phyloP scores from a whole-genome alignment of 2,113 vertebrate species.

The Thryonomys swinderianus region DNA sequence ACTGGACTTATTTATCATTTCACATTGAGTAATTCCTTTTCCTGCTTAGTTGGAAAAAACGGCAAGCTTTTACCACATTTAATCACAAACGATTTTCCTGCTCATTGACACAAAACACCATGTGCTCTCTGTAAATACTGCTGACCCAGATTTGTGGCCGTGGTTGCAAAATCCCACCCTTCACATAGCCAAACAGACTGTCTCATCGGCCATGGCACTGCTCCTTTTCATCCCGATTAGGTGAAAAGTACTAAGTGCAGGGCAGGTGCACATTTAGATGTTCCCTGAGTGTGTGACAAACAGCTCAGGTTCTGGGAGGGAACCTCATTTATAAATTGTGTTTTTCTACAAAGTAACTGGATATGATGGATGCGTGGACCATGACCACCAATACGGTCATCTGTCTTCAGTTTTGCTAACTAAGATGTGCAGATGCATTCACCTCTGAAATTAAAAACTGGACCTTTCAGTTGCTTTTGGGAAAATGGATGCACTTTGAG shows the following conservation, averaged over 20 bases:
- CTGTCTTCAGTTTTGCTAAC: conserved; percentile 31
- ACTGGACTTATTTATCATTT: conserved; percentile 64
- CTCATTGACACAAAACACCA: conserved; percentile 74
- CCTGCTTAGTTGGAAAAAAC: conserved; percentile 61
- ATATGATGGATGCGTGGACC: background rate
- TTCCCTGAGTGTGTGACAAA: background rate
- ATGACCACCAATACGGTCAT: background rate
- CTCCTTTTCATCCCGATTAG: conserved; percentile 31
- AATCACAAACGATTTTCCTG: conserved; percentile 68
- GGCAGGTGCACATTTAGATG: background rate
- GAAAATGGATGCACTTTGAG: background rate
- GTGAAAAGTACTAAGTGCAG: background rate
- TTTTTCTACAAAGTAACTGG: background rate
- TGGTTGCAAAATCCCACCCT: conserved; percentile 38
- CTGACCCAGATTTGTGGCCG: conserved; percentile 54
- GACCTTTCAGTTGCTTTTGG: background rate
- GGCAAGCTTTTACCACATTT: conserved; percentile 67
- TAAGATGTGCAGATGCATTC: background rate
- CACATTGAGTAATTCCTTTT: conserved; percentile 68
- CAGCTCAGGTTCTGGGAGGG: background rate
- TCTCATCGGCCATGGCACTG: background rate
- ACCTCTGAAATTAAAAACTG: background rate
- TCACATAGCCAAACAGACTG: background rate
- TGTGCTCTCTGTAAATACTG: conserved; percentile 68
- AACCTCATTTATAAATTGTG: background rate